Conservation (phyloP, 2,113 vertebrate species). For the Hydrolagus affinis region DNA sequence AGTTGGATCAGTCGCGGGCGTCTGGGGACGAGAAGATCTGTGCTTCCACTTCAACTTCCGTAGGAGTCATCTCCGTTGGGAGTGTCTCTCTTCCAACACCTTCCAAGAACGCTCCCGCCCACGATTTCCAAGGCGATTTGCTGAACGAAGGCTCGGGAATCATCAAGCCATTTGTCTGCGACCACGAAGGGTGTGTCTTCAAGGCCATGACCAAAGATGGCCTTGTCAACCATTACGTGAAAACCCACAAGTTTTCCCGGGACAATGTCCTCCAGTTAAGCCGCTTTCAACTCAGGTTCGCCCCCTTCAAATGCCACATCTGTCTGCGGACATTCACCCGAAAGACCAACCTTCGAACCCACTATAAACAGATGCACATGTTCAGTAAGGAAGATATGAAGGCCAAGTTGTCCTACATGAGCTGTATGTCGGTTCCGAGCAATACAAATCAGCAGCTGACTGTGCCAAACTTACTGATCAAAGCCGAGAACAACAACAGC, state of each 20-base stretch:
- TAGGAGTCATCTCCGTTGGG: neutral
- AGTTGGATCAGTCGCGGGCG: neutral
- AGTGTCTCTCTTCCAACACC: neutral
- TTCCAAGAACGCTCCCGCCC: neutral
- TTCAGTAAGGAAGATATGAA: slow-evolving; percentile 54
- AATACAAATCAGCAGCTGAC: slow-evolving; percentile 22
- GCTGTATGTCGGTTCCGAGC: slow-evolving; percentile 27
- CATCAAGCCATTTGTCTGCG: slow-evolving; percentile 77
- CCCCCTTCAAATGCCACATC: slow-evolving; percentile 84
- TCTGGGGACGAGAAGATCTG: neutral
- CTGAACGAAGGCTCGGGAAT: slow-evolving; percentile 19
- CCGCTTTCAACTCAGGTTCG: slow-evolving; percentile 72
- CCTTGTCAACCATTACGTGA: slow-evolving; percentile 78
- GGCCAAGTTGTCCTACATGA: slow-evolving; percentile 51
- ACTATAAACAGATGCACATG: slow-evolving; percentile 76
- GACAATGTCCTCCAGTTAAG: slow-evolving; percentile 72
- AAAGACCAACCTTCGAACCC: slow-evolving; percentile 71
- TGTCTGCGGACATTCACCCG: slow-evolving; percentile 80
- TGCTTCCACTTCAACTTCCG: neutral
- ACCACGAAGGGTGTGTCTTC: slow-evolving; percentile 68
- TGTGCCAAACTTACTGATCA: slow-evolving; percentile 27
- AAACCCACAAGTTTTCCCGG: slow-evolving; percentile 69
- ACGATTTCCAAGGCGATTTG: neutral
- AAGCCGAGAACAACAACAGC: slow-evolving; percentile 27
- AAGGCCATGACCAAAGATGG: slow-evolving; percentile 80